phyloP scores from a whole-genome alignment of 2,888 invertebrate species.

The Cerceris ruficornis region DNA sequence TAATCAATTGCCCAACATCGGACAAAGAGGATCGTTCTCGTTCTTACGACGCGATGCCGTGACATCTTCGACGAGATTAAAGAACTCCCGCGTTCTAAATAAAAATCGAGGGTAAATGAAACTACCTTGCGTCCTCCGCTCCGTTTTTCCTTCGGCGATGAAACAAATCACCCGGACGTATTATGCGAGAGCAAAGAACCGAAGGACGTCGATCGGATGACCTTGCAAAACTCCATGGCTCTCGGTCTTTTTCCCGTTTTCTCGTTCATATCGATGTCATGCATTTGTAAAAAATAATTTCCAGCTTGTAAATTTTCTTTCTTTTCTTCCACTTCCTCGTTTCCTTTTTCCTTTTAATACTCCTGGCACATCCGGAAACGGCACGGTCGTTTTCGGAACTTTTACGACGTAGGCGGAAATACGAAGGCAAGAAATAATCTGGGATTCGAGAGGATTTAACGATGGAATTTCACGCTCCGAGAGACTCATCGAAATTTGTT shows the following conservation, averaged over 20 bases:
- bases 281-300: neutral
- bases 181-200: slow-evolving; percentile 17
- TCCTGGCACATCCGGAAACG: neutral
- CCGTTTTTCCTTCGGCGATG: slow-evolving; percentile 9
- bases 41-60: neutral
- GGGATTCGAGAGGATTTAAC: neutral
- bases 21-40: neutral
- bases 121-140: slow-evolving; percentile 8
- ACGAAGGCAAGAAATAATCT: neutral
- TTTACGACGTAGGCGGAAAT: neutral
- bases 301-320: neutral
- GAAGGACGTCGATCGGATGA: slow-evolving; percentile 2
- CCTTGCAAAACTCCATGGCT: neutral
- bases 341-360: neutral
- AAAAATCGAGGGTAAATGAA: slow-evolving; percentile 24
- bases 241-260: neutral
- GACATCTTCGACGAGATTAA: slow-evolving; percentile 4
- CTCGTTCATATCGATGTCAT: neutral
- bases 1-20: neutral
- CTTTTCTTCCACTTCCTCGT: neutral
- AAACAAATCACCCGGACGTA: slow-evolving; percentile 20
- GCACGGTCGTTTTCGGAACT: neutral
- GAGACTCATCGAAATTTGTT: neutral
- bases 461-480: neutral
- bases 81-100: slow-evolving; percentile 9